Percentiles rank a stretch among this genome's conserved stretches.
Conservation (phyloP, 2,113 vertebrate genomes). For the Apodemus sylvaticus region DNA sequence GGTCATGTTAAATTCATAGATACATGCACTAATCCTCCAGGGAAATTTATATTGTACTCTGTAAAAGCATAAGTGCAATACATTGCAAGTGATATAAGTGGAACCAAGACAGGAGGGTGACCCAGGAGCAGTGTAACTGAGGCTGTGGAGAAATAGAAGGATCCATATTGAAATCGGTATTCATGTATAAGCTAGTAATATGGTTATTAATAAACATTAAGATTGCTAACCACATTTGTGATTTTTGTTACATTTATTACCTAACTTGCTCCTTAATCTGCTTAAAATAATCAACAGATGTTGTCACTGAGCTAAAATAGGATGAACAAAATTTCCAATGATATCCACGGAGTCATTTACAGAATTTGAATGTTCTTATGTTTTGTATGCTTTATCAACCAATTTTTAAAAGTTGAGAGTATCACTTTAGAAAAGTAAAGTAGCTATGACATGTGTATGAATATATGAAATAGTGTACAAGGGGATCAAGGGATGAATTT, state of each 20-base stretch:
- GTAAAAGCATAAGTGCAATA: not conserved
- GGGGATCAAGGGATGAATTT: not conserved
- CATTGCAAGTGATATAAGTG: not conserved
- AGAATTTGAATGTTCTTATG: not conserved
- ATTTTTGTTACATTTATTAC: not conserved
- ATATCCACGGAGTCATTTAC: not conserved
- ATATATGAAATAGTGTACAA: not conserved
- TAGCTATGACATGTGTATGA: not conserved
- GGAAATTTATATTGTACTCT: not conserved
- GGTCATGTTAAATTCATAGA: conserved; percentile 8
- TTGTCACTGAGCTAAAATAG: not conserved
- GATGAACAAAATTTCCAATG: conserved; percentile 3
- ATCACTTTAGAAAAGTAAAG: not conserved
- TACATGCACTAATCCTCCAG: not conserved
- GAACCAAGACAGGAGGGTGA: accelerated
- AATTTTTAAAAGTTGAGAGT: not conserved
- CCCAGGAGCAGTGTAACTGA: not conserved
- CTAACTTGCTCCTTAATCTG: not conserved
- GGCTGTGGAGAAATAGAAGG: not conserved
- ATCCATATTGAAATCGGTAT: not conserved
- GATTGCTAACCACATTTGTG: not conserved
- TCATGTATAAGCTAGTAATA: not conserved
- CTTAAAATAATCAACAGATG: not conserved
- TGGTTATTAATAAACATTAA: conserved; percentile 11
- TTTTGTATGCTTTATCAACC: not conserved